Conservation (phyloP, 1,140 invertebrate genomes). For the Stratiolaelaps scimitus region DNA sequence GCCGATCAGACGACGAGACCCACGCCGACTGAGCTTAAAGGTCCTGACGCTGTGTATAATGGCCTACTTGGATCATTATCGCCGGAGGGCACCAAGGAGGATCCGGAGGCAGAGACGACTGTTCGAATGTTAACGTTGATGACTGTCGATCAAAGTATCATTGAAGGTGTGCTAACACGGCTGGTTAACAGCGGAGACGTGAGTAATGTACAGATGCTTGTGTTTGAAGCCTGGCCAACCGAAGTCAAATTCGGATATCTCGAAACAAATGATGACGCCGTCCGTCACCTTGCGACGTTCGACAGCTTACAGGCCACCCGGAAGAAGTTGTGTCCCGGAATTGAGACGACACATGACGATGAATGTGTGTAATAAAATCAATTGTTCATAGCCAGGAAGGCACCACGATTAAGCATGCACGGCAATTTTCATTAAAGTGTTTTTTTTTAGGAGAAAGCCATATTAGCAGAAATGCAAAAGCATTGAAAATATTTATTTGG, state of each 20-base stretch:
- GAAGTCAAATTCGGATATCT: neutral
- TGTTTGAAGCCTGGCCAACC: neutral
- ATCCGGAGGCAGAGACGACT: neutral
- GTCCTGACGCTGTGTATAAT: neutral
- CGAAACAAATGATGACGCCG: neutral
- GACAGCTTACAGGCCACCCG: neutral
- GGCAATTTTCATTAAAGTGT: no score
- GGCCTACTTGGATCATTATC: neutral
- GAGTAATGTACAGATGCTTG: neutral
- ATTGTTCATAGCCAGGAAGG: neutral
- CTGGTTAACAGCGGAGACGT: no score
- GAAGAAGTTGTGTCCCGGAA: neutral
- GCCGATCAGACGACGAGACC: neutral
- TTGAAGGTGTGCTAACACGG: no score
- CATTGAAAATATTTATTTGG: no score
- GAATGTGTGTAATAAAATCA: constrained; percentile 1
- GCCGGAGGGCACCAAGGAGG: constrained; percentile 2
- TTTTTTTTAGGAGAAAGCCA: no score
- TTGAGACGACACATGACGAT: neutral
- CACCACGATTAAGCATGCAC: no score
- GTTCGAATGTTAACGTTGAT: no score
- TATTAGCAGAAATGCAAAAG: no score
- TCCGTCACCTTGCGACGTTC: neutral
- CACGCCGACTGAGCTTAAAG: neutral
- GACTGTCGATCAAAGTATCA: no score